Evolutionary conservation across 2,113 vertebrate genomes (phyloP).

Genomic region (Pheucticus melanocephalus): DNA sequence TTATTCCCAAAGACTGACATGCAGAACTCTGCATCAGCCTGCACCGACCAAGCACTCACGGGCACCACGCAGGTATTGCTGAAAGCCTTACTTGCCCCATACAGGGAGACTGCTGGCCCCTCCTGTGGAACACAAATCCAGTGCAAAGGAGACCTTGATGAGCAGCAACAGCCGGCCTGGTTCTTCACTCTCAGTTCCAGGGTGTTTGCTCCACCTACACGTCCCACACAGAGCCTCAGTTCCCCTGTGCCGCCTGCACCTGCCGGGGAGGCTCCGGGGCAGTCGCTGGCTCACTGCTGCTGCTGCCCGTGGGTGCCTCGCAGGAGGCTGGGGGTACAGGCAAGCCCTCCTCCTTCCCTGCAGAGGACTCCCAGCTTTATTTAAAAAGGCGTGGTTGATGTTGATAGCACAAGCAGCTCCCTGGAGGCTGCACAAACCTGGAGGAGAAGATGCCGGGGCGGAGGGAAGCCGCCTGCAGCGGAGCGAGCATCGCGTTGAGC

Average conservation of each 20-base stretch:
- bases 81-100: background rate
- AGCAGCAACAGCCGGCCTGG: background rate
- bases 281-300: background rate
- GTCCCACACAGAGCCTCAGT: background rate
- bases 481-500: background rate
- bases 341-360: background rate
- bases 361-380: background rate
- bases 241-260: background rate
- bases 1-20: background rate
- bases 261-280: background rate
- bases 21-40: background rate
- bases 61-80: background rate
- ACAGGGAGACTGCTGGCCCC: background rate
- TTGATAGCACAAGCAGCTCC: background rate
- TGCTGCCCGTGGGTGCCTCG: background rate
- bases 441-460: background rate
- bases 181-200: background rate
- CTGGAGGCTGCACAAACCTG: background rate
- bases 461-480: background rate
- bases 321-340: background rate
- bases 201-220: background rate
- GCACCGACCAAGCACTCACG: background rate
- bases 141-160: background rate
- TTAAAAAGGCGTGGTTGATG: background rate
- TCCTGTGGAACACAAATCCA: background rate